phyloP scores from a whole-genome alignment of 2,113 vertebrate genomes.

The Puntigrus tetrazona region DNA sequence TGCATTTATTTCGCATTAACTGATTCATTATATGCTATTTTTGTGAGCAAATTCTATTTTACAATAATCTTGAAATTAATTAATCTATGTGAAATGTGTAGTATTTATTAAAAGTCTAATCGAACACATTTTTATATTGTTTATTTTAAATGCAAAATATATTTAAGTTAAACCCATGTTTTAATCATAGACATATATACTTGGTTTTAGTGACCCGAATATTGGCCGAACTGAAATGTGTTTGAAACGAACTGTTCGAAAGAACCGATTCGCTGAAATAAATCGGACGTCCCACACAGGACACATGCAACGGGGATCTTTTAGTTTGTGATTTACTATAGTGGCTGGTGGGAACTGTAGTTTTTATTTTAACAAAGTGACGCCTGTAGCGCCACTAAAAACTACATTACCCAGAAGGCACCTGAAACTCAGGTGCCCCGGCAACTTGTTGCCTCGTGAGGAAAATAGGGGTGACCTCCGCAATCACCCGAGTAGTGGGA shows the following conservation, averaged over 20 bases:
- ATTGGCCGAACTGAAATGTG: too few species aligned
- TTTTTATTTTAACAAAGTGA: neutral
- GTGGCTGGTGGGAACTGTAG: slow-evolving; percentile 24
- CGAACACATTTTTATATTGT: neutral
- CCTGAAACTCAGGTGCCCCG: slow-evolving; percentile 29
- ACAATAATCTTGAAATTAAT: neutral
- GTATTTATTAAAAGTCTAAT: too few species aligned
- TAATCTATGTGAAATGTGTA: too few species aligned
- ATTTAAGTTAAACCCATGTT: neutral
- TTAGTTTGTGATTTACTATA: neutral
- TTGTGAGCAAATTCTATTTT: neutral
- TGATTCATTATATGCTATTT: neutral
- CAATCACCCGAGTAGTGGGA: slow-evolving; percentile 30
- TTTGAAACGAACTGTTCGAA: neutral
- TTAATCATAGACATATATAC: too few species aligned
- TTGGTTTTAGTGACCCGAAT: neutral
- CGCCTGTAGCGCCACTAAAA: fast-evolving
- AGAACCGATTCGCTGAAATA: neutral
- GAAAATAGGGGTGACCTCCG: slow-evolving; percentile 64
- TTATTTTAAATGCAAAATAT: neutral
- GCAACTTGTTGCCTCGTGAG: slow-evolving; percentile 46
- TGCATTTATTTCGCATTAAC: neutral
- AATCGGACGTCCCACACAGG: neutral
- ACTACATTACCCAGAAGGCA: slow-evolving; percentile 57
- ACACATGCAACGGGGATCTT: neutral